Base-by-base conservation (phyloP, 2,888 invertebrate species). In the Heterodera filipjevi region DNA sequence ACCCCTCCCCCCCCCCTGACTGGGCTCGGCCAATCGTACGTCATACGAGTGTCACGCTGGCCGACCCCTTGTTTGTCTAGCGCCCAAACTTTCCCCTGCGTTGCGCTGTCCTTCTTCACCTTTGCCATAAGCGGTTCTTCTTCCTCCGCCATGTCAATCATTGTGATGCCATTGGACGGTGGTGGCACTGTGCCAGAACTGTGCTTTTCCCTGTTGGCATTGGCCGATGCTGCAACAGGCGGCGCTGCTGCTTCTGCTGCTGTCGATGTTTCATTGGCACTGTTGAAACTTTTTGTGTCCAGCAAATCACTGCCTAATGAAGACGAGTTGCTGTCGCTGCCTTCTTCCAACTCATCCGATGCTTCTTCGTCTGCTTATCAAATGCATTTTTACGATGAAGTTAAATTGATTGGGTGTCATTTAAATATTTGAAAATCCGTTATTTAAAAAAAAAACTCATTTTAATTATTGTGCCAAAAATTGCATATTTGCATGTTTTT, bases 121-220 rank as follows among this genome's bases (percentile, higher is more conserved):
- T 66, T 27, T 66, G 27, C 66, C 30, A 27, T 10, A 10, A 27
- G n/a, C 30, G n/a, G 32, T 66, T 14, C 32, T 30, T 22, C 32
- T n/a, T 30, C 14, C 68, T 32, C 35, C 33, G 32, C 68, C 33
- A 68, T 68, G 68, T 68, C 68, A 27, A 68, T 68, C 68, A 68
- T 32, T 32, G 32, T 5, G 12, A 68, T 68, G 35, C 32, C 66
- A 10, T 33, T 39, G 30, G 64, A 27, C 44, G 64, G 39, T 39
- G 76, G 22, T 66, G 66, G 33, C 30, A 33, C 68, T 66, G 66
- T 66, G 35, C 32, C 66, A n/a, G 66, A 27, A 14, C 33, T 32
- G 22, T 68, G 22, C 68, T 68, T 68, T 35, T 68, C 33, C 33
- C 33, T 59, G 59, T 10, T 22, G 59, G 59, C 49, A 19, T 19